Evolutionary conservation across 2,113 vertebrate species (phyloP).

Genomic region (Odobenus rosmarus): DNA sequence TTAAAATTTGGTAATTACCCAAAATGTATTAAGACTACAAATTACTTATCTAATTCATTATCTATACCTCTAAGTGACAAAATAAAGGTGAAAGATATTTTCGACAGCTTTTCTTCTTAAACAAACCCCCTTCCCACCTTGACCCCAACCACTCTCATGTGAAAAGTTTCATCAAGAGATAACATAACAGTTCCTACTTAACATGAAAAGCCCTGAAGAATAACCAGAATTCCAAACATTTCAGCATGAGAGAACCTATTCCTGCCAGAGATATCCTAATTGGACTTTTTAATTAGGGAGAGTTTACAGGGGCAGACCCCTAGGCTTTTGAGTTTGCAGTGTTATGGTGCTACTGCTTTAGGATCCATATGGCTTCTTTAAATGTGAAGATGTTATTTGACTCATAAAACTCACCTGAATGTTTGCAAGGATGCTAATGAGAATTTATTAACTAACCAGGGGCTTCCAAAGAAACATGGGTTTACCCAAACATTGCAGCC

Average conservation of each 20-base stretch:
- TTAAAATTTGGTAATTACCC: slow-evolving; percentile 14
- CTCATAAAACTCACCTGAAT: neutral
- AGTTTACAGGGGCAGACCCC: neutral
- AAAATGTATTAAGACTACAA: neutral
- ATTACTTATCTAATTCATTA: neutral
- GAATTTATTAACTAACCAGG: neutral
- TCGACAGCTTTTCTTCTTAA: neutral
- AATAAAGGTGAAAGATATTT: neutral
- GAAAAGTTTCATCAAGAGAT: neutral
- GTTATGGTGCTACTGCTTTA: neutral
- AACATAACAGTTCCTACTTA: neutral
- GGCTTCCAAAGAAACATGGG: neutral
- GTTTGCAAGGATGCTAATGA: neutral
- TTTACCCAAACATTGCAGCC: neutral
- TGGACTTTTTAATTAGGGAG: neutral
- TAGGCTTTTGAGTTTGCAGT: neutral
- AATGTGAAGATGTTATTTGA: neutral
- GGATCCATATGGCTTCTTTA: neutral
- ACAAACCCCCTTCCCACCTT: rapidly evolving
- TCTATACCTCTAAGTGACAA: neutral
- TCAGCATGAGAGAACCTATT: neutral
- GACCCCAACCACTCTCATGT: neutral
- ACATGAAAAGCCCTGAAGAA: neutral
- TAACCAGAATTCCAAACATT: neutral
- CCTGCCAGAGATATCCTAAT: neutral